Evolutionary conservation across 2,113 vertebrate species (phyloP), one percentile per base, ranked within the genome.

Genomic region (Takifugu bimaculatus): DNA sequence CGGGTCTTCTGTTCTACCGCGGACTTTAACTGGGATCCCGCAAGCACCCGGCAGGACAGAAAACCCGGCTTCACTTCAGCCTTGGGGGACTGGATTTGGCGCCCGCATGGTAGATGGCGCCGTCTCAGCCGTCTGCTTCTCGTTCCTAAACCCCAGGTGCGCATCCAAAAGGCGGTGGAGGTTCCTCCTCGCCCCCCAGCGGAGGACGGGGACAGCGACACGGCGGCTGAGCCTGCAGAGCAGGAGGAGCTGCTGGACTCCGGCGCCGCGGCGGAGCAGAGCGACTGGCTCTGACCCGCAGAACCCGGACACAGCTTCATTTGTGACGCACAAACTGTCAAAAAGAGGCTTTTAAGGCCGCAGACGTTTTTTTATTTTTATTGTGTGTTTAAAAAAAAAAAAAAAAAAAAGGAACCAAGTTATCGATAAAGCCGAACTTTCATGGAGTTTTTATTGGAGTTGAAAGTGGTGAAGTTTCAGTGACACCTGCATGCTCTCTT

Each of bases 171-270:
- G n/a, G 6, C 26, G 2, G 44, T 9, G 13, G 68, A 70, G 65
- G 58, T n/a, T 5, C 2, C 29, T 1, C 6, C 5, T 5, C 10
- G 47, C 1, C 57, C 45, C 20, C 29, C 61, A 14, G 26, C 4
- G 3, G 27, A 0, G 12, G 60, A 75, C 0, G 47, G 45, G 42
- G 72, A 77, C n/a, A 14, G 15, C 0, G 62, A 54, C 0, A 25
- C 26, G 3, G 56, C 75, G n/a, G 56, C 48, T 0, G 81, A 72
- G 25, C 57, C 80, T 0, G 64, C 60, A 5, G 91, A 91, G 63
- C 80, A 72, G 32, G 79, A 86, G 0, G 87, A 90, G 1, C 83
- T 90, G 28, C 80, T 92, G 65, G 54, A 76, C 1, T 0, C 50
- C 0, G 15, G 32, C 62, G 0, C 75, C 0, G 35, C 59, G 9